These are phyloP conservation scores for Corbicula japonica DNA, from an alignment of 2,888 invertebrate genomes.

Conservation along the genomic window DNA sequence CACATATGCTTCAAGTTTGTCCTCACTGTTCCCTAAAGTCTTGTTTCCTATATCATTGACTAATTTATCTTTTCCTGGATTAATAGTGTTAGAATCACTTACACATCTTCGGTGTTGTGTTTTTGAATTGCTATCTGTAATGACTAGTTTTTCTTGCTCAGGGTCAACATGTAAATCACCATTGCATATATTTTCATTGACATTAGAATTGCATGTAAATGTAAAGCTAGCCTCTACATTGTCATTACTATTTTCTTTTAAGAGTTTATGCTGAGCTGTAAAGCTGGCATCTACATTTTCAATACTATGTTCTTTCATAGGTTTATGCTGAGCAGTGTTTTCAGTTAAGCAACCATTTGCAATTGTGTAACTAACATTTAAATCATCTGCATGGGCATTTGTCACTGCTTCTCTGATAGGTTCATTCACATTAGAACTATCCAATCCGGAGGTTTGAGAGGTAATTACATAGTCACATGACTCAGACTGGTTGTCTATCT, in stretches of 20 bases:
- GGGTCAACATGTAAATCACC: conserved; percentile 3
- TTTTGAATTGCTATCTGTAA: too few species aligned
- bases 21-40: neutral
- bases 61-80: too few species aligned
- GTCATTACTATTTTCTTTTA: too few species aligned
- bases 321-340: neutral
- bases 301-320: neutral
- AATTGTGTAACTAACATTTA: conserved; percentile 44
- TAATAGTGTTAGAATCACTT: too few species aligned
- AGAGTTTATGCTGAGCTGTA: too few species aligned
- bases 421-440: conserved; percentile 31
- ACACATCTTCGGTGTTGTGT: too few species aligned
- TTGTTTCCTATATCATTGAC: too few species aligned
- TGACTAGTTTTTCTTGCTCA: too few species aligned
- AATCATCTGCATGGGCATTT: conserved; percentile 19
- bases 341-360: conserved; percentile 45
- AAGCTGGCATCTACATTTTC: neutral
- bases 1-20: conserved; percentile 1
- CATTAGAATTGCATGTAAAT: conserved; percentile 11
- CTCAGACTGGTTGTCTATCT: conserved; percentile 25
- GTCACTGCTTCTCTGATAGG: conserved; percentile 13
- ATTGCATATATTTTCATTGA: conserved; percentile 23
- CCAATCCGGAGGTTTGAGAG: conserved; percentile 11
- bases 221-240: conserved; percentile 19
- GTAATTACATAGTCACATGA: conserved; percentile 2